phyloP scores from a whole-genome alignment of 1,140 invertebrate genomes.

The Chionoecetes opilio region DNA sequence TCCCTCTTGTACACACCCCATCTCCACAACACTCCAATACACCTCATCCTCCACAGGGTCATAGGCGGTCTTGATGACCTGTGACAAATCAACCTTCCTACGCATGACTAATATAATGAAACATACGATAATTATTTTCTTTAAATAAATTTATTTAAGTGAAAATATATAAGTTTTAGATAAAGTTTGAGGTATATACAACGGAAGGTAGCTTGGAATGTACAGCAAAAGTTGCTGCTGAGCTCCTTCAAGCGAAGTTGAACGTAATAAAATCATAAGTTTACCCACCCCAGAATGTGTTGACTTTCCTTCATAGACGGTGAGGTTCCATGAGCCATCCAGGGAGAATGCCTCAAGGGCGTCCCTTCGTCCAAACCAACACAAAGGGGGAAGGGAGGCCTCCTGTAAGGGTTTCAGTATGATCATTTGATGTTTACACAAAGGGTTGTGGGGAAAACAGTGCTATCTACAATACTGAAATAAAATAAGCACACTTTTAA shows the following conservation, averaged over 20 bases:
- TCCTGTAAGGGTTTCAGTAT: background rate
- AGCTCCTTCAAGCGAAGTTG: background rate
- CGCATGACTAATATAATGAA: too few relatives aligned
- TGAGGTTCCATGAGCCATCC: background rate
- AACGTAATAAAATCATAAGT: background rate
- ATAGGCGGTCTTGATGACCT: conserved; percentile 49
- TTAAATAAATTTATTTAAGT: background rate
- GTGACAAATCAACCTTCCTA: background rate
- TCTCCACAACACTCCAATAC: conserved; percentile 51
- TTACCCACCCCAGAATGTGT: conserved; percentile 50
- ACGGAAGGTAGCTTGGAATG: background rate
- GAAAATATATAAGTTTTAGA: background rate
- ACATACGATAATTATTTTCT: background rate
- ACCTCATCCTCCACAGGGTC: conserved; percentile 53
- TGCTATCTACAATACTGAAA: too few relatives aligned
- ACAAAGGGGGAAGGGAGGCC: conserved; percentile 38
- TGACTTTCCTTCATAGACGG: conserved; percentile 44
- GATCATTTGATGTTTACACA: background rate
- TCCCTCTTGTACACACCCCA: conserved; percentile 43
- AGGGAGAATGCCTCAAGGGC: conserved; percentile 42
- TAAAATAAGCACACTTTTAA: too few relatives aligned
- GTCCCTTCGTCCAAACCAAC: conserved; percentile 41
- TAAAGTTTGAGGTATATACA: background rate
- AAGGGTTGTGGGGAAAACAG: too few relatives aligned
- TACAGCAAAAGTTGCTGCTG: too few relatives aligned